Base-by-base conservation (phyloP, 1,140 invertebrate genomes). In the Drosophila orena region DNA sequence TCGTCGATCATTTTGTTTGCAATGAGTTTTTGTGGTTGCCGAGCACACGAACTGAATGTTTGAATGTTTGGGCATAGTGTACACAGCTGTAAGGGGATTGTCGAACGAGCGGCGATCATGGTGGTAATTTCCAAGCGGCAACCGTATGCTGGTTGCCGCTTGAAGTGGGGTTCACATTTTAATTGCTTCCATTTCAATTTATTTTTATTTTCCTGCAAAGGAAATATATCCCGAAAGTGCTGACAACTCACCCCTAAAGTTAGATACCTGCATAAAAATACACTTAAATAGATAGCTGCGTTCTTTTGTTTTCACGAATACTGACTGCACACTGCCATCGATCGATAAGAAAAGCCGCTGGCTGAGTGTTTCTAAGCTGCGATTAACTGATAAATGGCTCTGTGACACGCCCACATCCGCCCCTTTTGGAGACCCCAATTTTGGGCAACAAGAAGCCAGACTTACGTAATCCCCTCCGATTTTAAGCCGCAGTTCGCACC, bases 1-100 rank as follows among this genome's bases (percentile, higher is more conserved):
- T 86, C 81, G 83, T 86, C 52, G 83, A 86, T 86, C 83, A 79
- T 79, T 83, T 75, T 88, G 79, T 78, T 69, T 81, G 81, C 78
- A 70, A 88, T 78, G 79, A 80, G 79, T 88, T 86, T 81, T 88
- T 88, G 81, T 80, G 77, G 81, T 73, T 80, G 76, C 50, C 56
- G 70, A 62, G 83, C 81, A 88, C 83, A 86, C 79, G 79, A 86
- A 88, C 55, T 81, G 70, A 78, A 88, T 86, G 81, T 81, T 78
- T 70, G 66, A 37, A n/a, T n/a, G n/a, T n/a, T n/a, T n/a, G n/a
- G n/a, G n/a, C n/a, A n/a, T n/a, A n/a, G 42, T 53, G 57, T 30
- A 47, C 46, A 76, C 24, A 83, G 75, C 62, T 83, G 79, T 74
- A 75, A 70, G 64, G 78, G 78, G 81, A 80, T 81, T 81, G 79